Evolutionary conservation across 92 coral and sea anemone genomes (phyloP).

Genomic region (Siderastrea siderea): DNA sequence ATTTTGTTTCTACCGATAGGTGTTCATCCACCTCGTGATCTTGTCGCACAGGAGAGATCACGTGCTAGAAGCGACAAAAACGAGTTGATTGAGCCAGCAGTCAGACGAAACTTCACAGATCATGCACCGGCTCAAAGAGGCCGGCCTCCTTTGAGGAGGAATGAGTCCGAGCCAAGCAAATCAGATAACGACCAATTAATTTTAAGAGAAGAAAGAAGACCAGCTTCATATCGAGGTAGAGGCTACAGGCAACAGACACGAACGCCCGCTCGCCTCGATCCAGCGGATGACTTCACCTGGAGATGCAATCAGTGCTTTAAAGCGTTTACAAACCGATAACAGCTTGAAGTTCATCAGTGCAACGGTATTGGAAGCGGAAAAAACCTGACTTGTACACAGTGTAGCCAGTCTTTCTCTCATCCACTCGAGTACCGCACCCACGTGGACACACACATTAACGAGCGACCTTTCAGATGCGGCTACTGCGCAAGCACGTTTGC

Average conservation of each 20-base stretch:
- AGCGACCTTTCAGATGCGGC: slow-evolving; percentile 95
- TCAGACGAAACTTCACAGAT: slow-evolving; percentile 78
- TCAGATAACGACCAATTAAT: slow-evolving; percentile 55
- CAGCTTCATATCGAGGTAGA: slow-evolving; percentile 87
- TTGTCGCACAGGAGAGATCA: slow-evolving; percentile 92
- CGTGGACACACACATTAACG: slow-evolving; percentile 95
- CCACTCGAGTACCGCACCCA: slow-evolving; percentile 94
- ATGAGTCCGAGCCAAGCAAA: slow-evolving; percentile 74
- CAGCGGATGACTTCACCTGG: slow-evolving; percentile 89
- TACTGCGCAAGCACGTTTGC: slow-evolving; percentile 96
- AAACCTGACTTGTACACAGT: slow-evolving; percentile 91
- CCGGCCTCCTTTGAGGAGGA: slow-evolving; percentile 86
- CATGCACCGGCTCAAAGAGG: slow-evolving; percentile 90
- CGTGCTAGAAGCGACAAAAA: slow-evolving; percentile 77
- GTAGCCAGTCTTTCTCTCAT: slow-evolving; percentile 88
- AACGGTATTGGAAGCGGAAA: slow-evolving; percentile 75
- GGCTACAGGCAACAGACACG: slow-evolving; percentile 64
- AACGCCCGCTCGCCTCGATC: slow-evolving; percentile 60
- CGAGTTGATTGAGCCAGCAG: slow-evolving; percentile 70
- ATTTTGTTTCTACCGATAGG: slow-evolving; percentile 52
- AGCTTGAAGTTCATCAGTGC: slow-evolving; percentile 89
- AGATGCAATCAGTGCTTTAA: slow-evolving; percentile 94
- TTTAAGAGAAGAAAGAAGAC: slow-evolving; percentile 73
- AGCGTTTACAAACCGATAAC: slow-evolving; percentile 90
- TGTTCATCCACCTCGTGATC: slow-evolving; percentile 98